Percentiles rank a stretch among this genome's conserved stretches.
These are phyloP conservation scores for Orthonyx spaldingii DNA, from an alignment of 2,113 vertebrate genomes.

Conservation along the genomic window DNA sequence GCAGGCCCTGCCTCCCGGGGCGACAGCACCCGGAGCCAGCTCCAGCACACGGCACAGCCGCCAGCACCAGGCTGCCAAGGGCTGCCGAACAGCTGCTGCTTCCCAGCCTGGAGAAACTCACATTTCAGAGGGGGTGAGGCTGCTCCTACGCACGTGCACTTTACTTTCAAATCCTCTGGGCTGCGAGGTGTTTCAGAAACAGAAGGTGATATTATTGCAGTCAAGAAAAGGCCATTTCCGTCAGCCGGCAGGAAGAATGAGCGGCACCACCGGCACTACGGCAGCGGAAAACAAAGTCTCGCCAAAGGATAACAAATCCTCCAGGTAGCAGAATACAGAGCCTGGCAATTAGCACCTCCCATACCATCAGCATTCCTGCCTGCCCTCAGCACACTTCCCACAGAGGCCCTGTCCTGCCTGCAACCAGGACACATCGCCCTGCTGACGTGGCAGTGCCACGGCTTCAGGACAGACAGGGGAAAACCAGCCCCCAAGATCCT, in stretches of 20 bases:
- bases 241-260: background rate
- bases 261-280: background rate
- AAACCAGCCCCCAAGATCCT: background rate
- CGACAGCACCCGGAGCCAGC: accelerated
- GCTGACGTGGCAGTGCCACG: background rate
- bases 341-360: constrained; percentile 11
- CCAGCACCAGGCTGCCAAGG: background rate
- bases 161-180: background rate
- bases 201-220: constrained; percentile 9
- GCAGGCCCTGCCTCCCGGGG: background rate
- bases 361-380: background rate
- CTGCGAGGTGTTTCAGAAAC: constrained; percentile 12
- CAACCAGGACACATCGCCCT: background rate
- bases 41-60: background rate
- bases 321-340: background rate
- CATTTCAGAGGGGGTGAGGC: constrained; percentile 35
- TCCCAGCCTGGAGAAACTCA: constrained; percentile 14
- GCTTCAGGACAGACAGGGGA: background rate
- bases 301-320: background rate
- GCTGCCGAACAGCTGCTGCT: constrained; percentile 47
- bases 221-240: background rate
- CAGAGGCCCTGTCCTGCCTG: background rate
- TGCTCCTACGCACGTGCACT: constrained; percentile 1
- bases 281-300: background rate
- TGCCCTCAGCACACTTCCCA: background rate